phyloP scores from a whole-genome alignment of 2,888 invertebrate species.

The Phlogophora meticulosa region DNA sequence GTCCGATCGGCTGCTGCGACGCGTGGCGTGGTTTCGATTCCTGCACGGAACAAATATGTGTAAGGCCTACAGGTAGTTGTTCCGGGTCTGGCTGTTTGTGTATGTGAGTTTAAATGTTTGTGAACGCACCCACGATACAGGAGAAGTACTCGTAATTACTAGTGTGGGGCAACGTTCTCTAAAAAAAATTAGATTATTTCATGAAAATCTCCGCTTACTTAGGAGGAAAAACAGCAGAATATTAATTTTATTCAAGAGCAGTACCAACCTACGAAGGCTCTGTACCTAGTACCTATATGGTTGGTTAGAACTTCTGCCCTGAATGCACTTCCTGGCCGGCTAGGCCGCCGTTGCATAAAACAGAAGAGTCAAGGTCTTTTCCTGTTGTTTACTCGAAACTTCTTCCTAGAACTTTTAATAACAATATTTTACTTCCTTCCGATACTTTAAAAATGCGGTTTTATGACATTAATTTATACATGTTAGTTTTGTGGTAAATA shows the following conservation, averaged over 20 bases:
- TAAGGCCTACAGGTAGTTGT: too few species aligned
- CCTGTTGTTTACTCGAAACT: constrained; percentile 54
- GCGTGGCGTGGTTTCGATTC: too few species aligned
- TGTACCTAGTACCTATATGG: constrained; percentile 20
- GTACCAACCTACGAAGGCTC: constrained; percentile 9
- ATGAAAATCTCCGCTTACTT: constrained; percentile 10
- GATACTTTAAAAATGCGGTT: background rate
- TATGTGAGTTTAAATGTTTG: too few species aligned
- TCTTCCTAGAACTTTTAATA: constrained; percentile 46
- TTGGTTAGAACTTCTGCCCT: constrained; percentile 45
- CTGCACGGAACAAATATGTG: too few species aligned
- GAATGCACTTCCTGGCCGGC: constrained; percentile 54
- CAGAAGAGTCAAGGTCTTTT: constrained; percentile 59
- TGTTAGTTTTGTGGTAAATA: background rate
- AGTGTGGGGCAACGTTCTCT: too few species aligned
- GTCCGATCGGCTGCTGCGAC: too few species aligned
- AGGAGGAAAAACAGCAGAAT: constrained; percentile 22
- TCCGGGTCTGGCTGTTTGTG: too few species aligned
- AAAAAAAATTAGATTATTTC: too few species aligned
- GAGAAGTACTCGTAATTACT: too few species aligned
- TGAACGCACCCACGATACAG: too few species aligned
- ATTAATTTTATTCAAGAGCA: constrained; percentile 8
- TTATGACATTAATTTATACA: background rate
- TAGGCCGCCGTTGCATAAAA: constrained; percentile 51
- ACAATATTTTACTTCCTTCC: constrained; percentile 28